Conservation (phyloP, 92 coral and sea anemone species). For the Palythoa caribaeorum region DNA sequence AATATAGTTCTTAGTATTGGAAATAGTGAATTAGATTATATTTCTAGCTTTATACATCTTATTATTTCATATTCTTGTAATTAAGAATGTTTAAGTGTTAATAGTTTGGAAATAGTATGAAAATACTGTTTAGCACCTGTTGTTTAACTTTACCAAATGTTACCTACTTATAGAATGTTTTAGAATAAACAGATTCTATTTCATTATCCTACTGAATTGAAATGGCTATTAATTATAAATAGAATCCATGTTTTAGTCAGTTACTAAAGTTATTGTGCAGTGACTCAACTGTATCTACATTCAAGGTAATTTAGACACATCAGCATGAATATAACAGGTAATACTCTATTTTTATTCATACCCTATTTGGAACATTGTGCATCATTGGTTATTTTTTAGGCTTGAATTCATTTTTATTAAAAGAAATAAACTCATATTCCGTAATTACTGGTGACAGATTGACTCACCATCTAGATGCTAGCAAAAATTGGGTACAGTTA, state of each 20-base stretch:
- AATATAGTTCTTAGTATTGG: background rate
- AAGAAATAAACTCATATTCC: no score
- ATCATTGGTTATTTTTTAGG: no score
- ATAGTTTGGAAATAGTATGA: background rate
- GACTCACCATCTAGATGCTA: no score
- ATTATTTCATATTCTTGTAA: background rate
- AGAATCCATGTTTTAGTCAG: background rate
- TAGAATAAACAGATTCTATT: background rate
- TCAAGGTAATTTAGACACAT: constrained; percentile 5
- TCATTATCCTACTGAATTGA: background rate
- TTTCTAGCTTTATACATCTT: background rate
- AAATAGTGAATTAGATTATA: no score
- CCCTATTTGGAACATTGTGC: background rate
- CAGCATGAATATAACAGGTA: background rate
- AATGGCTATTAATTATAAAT: background rate
- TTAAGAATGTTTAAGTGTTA: background rate
- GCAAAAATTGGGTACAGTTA: no score
- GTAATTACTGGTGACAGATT: no score
- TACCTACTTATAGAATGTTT: background rate
- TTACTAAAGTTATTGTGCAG: background rate
- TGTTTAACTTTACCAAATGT: background rate
- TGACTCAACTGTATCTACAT: background rate
- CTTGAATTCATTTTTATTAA: no score
- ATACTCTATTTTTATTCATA: constrained; percentile 10
- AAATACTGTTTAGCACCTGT: background rate